Conservation (phyloP, 2,113 vertebrate species). For the Nothocercus julius region DNA sequence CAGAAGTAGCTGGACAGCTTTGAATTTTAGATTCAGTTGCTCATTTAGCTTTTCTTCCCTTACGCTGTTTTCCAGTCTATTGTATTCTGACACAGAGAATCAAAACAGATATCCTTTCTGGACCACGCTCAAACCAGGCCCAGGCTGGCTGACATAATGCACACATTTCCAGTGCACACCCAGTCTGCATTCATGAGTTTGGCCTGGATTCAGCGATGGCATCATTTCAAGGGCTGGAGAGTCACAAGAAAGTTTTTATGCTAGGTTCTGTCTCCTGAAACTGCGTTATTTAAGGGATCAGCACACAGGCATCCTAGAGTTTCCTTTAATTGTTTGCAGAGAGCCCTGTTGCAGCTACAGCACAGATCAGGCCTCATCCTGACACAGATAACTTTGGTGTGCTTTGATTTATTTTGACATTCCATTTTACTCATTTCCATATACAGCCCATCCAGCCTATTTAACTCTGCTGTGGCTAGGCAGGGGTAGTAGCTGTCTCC, state of each 20-base stretch:
- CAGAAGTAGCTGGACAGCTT: not conserved
- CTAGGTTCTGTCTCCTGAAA: slow-evolving; percentile 23
- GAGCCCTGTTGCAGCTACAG: not conserved
- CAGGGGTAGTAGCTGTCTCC: not conserved
- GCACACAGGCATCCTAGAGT: slow-evolving; percentile 59
- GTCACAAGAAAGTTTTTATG: slow-evolving; percentile 53
- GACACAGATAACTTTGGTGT: slow-evolving; percentile 25
- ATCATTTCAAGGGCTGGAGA: slow-evolving; percentile 62
- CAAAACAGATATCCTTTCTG: slow-evolving; percentile 74
- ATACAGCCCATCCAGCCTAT: not conserved
- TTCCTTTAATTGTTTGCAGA: slow-evolving; percentile 80
- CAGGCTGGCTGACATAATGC: slow-evolving; percentile 48
- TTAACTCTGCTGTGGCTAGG: not conserved
- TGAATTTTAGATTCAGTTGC: not conserved
- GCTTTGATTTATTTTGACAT: slow-evolving; percentile 43
- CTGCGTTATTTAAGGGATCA: slow-evolving; percentile 19
- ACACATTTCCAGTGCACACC: not conserved
- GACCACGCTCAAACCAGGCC: slow-evolving; percentile 50
- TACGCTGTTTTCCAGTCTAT: slow-evolving; percentile 23
- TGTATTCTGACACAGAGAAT: slow-evolving; percentile 43
- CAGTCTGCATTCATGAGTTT: slow-evolving; percentile 37
- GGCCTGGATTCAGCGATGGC: slow-evolving; percentile 55
- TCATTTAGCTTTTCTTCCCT: not conserved
- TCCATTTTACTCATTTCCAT: not conserved
- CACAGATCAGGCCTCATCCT: not conserved